Evolutionary conservation across 1,140 invertebrate genomes (phyloP).

Genomic region (Anastrepha obliqua): DNA sequence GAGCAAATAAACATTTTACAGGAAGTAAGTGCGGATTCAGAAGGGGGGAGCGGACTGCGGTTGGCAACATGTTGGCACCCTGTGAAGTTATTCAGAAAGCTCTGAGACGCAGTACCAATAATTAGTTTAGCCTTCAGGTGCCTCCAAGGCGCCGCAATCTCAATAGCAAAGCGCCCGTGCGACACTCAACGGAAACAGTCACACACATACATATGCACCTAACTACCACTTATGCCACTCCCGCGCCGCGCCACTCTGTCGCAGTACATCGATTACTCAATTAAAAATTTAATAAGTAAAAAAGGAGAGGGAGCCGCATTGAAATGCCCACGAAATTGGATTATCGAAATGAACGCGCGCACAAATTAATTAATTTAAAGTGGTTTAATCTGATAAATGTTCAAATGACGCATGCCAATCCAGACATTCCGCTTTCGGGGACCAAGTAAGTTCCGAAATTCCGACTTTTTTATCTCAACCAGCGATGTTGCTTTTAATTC

Average conservation of each 20-base stretch:
- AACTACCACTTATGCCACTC: not conserved
- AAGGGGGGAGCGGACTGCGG: not conserved
- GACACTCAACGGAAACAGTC: not conserved
- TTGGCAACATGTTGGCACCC: not conserved
- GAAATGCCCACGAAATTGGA: constrained; percentile 32
- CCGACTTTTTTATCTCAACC: constrained; percentile 26
- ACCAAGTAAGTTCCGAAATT: not conserved
- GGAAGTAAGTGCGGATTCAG: constrained; percentile 12
- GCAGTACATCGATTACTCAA: not conserved
- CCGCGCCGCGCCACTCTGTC: too few relatives aligned
- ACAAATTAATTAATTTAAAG: constrained; percentile 55
- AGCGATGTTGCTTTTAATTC: not conserved
- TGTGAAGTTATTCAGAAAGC: not conserved
- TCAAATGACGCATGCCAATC: constrained; percentile 53
- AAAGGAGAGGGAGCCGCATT: not conserved
- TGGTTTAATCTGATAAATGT: constrained; percentile 54
- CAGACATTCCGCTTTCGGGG: not conserved
- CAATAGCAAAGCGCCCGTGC: not conserved
- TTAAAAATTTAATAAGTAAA: constrained; percentile 4
- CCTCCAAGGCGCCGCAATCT: not conserved
- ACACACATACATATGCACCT: not conserved
- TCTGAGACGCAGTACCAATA: not conserved
- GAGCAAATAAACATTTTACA: constrained; percentile 38
- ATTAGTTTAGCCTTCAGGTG: constrained; percentile 2
- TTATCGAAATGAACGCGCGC: constrained; percentile 44